Conservation (phyloP, 2,797 vertebrate species). For the Erithacus rubecula region DNA sequence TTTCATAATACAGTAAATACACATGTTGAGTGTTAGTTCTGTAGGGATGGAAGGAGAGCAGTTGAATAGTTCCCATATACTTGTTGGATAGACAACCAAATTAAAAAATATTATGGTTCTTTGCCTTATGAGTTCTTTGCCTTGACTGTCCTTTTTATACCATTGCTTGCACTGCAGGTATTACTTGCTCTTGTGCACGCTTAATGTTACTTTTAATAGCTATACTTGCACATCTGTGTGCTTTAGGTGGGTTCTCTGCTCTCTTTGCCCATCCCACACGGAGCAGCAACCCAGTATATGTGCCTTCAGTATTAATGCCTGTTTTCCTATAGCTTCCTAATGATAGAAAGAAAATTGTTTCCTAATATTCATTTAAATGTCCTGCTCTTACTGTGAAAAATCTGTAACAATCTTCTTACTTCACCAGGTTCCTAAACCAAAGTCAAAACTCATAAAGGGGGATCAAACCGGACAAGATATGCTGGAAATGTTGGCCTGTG, state of each 20-base stretch:
- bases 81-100: neutral
- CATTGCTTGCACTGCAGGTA: neutral
- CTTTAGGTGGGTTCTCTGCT: neutral
- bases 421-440: constrained; percentile 87
- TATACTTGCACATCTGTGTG: neutral
- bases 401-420: neutral
- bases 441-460: constrained; percentile 86
- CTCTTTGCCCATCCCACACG: neutral
- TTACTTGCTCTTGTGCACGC: neutral
- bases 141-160: neutral
- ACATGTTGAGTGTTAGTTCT: neutral
- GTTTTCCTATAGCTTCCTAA: neutral
- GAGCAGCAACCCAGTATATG: neutral
- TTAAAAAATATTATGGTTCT: neutral
- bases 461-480: constrained; percentile 79
- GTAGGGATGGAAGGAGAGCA: neutral
- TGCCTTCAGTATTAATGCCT: neutral
- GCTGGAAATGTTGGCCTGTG: constrained; percentile 87
- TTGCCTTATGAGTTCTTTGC: neutral
- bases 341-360: neutral
- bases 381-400: neutral
- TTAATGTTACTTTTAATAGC: neutral
- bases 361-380: neutral
- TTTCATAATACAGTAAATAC: neutral
- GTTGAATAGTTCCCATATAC: neutral